These are phyloP conservation scores for Timandra comae DNA, from an alignment of 2,888 invertebrate species.

Conservation along the genomic window DNA sequence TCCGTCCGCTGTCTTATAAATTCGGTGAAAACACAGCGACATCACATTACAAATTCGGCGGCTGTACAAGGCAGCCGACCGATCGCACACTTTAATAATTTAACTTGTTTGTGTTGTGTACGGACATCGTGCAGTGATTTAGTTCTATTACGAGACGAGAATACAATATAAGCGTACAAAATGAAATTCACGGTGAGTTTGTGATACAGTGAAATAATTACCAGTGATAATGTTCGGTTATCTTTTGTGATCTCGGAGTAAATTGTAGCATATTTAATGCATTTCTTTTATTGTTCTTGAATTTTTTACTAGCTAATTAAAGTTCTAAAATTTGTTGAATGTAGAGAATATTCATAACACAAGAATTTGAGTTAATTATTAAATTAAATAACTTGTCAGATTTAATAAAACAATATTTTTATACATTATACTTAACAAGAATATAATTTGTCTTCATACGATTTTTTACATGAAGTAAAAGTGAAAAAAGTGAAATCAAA, in stretches of 20 bases:
- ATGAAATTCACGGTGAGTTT: constrained; percentile 77
- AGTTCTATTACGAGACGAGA: constrained; percentile 57
- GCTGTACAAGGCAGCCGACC: constrained; percentile 63
- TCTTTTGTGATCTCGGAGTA: no score
- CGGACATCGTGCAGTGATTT: constrained; percentile 55
- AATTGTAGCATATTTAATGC: no score
- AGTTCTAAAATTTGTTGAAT: not conserved
- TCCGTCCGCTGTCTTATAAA: constrained; percentile 68
- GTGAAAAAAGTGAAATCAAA: constrained; percentile 68
- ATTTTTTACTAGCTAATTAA: no score
- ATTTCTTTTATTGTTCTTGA: no score
- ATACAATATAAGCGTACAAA: constrained; percentile 57
- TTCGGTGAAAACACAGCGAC: constrained; percentile 68
- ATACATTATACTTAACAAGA: constrained; percentile 7
- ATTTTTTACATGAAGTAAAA: constrained; percentile 54
- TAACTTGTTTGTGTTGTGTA: constrained; percentile 44
- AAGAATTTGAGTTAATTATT: no score
- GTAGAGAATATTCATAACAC: no score
- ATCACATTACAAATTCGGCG: constrained; percentile 75
- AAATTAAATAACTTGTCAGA: no score
- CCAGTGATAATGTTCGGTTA: no score
- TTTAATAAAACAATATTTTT: no score
- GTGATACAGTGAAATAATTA: constrained; percentile 29
- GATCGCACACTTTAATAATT: constrained; percentile 37
- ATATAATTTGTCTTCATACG: constrained; percentile 5